These are phyloP conservation scores for Chymomyza procnemis DNA, from an alignment of 2,888 invertebrate genomes.

Conservation along the genomic window DNA sequence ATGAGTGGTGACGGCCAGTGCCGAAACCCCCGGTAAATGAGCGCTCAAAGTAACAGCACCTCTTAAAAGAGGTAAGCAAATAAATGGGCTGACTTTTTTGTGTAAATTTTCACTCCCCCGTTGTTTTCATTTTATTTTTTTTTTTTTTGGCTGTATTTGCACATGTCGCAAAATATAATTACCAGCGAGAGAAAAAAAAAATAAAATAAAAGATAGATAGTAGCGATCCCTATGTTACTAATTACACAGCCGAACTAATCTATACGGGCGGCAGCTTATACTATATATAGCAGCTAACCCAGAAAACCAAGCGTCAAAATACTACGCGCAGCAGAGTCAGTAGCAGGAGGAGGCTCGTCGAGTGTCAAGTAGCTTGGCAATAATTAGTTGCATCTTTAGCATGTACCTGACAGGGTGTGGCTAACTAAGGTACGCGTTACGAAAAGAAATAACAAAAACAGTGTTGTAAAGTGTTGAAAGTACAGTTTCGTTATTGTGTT, in stretches of 20 bases:
- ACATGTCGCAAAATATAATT: slow-evolving; percentile 19
- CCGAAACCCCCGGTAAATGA: neutral
- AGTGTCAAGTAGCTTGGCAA: neutral
- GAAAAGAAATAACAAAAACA: too few species aligned
- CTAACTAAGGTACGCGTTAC: neutral
- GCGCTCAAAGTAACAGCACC: neutral
- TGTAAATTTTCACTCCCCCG: neutral
- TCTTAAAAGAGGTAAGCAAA: neutral
- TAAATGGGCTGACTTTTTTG: slow-evolving; percentile 10
- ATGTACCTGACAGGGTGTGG: slow-evolving; percentile 43
- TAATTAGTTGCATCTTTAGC: slow-evolving; percentile 15
- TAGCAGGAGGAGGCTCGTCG: slow-evolving; percentile 20
- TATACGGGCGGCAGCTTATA: slow-evolving; percentile 18
- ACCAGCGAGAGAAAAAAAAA: slow-evolving; percentile 21
- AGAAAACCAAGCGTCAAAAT: slow-evolving; percentile 35
- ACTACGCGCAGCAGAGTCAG: slow-evolving; percentile 23
- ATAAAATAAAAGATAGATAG: slow-evolving; percentile 39
- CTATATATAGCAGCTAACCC: slow-evolving; percentile 54
- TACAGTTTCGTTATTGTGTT: neutral
- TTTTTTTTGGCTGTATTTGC: slow-evolving; percentile 29
- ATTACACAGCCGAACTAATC: slow-evolving; percentile 47
- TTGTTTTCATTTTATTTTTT: too few species aligned
- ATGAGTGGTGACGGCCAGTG: neutral
- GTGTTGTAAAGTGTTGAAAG: neutral
- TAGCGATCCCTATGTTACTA: slow-evolving; percentile 36